A percentile compares a stretch with the other conserved stretches of the same genome.
phyloP scores from a whole-genome alignment of 35 echinoderm and acorn worm genomes.

The Ophioderma brevispina region DNA sequence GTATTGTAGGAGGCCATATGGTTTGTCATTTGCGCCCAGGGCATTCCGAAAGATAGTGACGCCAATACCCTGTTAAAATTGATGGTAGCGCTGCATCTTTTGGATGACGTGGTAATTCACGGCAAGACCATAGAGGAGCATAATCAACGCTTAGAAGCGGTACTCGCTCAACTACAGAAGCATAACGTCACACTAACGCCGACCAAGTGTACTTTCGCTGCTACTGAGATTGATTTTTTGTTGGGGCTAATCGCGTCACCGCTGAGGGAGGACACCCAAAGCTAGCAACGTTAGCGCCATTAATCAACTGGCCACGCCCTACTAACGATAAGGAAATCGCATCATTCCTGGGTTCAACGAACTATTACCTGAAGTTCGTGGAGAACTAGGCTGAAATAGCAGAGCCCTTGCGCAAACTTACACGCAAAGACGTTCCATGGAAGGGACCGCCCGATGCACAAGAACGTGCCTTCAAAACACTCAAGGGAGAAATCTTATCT shows the following conservation, averaged over 20 bases:
- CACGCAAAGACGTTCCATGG: slow-evolving; percentile 39
- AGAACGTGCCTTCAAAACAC: slow-evolving; percentile 7
- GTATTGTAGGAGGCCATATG: neutral
- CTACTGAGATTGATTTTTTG: slow-evolving; percentile 13
- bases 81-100: neutral
- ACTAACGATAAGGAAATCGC: slow-evolving; percentile 14
- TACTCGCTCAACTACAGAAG: slow-evolving; percentile 1
- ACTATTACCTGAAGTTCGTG: slow-evolving; percentile 56
- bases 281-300: no score
- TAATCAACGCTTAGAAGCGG: neutral
- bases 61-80: neutral
- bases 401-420: slow-evolving; percentile 38
- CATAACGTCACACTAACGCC: slow-evolving; percentile 22
- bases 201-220: slow-evolving; percentile 39
- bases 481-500: slow-evolving; percentile 23
- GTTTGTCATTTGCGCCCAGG: neutral
- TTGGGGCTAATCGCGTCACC: slow-evolving; percentile 19
- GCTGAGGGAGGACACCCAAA: no score
- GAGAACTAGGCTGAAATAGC: slow-evolving; percentile 47
- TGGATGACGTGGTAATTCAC: slow-evolving; percentile 16
- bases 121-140: neutral
- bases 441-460: no score
- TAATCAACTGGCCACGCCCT: slow-evolving; percentile 12
- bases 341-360: slow-evolving; percentile 43
- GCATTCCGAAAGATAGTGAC: slow-evolving; percentile 15